phyloP scores from a whole-genome alignment of 1,140 invertebrate species.

The Limonius californicus region DNA sequence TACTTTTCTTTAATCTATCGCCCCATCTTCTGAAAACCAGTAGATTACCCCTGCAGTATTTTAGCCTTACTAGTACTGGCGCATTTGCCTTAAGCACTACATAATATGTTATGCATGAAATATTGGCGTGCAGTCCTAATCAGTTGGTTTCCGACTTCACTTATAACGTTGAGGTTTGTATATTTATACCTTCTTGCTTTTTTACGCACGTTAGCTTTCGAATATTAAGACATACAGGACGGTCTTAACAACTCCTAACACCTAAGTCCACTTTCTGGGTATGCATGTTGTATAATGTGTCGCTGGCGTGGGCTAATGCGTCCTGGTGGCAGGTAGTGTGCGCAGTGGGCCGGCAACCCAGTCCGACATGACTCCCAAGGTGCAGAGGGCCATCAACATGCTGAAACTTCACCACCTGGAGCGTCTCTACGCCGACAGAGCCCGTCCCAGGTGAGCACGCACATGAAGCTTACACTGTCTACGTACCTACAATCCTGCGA shows the following conservation, averaged over 20 bases:
- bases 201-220: slow-evolving; percentile 2
- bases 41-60: no score
- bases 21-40: no score
- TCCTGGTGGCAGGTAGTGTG: slow-evolving; percentile 45
- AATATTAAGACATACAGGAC: neutral
- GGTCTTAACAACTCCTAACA: slow-evolving; percentile 13
- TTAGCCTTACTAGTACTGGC: no score
- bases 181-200: neutral
- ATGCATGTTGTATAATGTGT: slow-evolving; percentile 22
- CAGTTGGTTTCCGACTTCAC: neutral
- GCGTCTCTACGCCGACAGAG: slow-evolving; percentile 40
- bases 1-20: no score
- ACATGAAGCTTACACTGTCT: neutral
- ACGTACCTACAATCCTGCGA: no score
- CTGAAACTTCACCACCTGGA: slow-evolving; percentile 43
- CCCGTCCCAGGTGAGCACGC: slow-evolving; percentile 44
- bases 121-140: no score
- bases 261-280: slow-evolving; percentile 11
- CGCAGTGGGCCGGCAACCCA: slow-evolving; percentile 36
- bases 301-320: slow-evolving; percentile 36
- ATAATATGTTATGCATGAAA: no score
- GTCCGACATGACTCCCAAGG: slow-evolving; percentile 39
- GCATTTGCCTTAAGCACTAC: no score
- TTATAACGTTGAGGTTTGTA: neutral
- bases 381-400: slow-evolving; percentile 45